Conservation (phyloP, 2,113 vertebrate genomes). For the Polyodon spathula region DNA sequence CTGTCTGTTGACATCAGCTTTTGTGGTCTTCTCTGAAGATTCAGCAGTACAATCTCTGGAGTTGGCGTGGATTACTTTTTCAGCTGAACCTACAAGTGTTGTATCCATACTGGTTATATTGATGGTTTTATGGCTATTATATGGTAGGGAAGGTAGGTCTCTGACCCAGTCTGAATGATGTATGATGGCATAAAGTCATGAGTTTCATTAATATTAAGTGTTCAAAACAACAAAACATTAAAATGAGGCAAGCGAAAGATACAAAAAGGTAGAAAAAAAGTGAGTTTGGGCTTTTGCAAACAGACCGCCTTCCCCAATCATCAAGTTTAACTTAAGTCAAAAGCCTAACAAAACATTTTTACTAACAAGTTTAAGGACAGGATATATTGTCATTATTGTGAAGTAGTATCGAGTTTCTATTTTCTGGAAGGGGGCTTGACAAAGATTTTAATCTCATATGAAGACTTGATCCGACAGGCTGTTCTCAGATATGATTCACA, state of each 20-base stretch:
- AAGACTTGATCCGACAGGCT: no score
- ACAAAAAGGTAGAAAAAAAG: conserved; percentile 29
- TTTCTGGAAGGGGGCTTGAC: no score
- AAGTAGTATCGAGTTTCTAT: no score
- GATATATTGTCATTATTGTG: background rate
- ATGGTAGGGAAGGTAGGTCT: conserved; percentile 88
- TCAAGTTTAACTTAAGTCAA: conserved; percentile 35
- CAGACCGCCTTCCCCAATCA: conserved; percentile 75
- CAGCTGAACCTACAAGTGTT: conserved; percentile 84
- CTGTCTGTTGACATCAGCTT: conserved; percentile 48
- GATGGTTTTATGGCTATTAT: conserved; percentile 90
- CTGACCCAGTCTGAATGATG: conserved; percentile 81
- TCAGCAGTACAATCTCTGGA: conserved; percentile 52
- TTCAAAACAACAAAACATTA: conserved; percentile 30
- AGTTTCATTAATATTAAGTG: conserved; percentile 41
- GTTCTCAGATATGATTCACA: no score
- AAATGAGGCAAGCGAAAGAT: conserved; percentile 34
- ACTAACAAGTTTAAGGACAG: conserved; percentile 46
- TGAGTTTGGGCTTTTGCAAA: conserved; percentile 46
- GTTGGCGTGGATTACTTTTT: conserved; percentile 63
- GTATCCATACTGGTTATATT: conserved; percentile 96
- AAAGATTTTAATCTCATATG: no score
- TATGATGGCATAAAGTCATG: conserved; percentile 52
- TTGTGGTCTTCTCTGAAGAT: conserved; percentile 34
- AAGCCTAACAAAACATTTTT: conserved; percentile 35